Conservation (phyloP, 2,888 invertebrate genomes). For the Suillia variegata region DNA sequence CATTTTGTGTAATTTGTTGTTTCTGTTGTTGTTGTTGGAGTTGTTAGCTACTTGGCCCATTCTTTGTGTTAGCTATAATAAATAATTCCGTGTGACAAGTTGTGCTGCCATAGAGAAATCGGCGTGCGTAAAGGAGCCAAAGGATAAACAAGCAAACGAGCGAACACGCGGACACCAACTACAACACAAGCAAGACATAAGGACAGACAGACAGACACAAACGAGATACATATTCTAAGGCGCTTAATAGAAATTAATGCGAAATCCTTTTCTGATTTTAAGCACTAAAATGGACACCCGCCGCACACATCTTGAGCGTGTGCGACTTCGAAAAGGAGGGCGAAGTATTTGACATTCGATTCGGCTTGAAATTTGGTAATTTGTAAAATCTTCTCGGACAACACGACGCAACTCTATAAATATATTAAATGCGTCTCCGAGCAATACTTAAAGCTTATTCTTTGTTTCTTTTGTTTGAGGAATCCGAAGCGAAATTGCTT, state of each 20-base stretch:
- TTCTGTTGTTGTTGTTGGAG: no score
- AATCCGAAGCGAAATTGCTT: not conserved
- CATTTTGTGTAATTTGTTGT: slow-evolving; percentile 38
- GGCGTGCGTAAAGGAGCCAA: slow-evolving; percentile 10
- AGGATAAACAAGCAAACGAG: slow-evolving; percentile 5
- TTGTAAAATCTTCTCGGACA: slow-evolving; percentile 4
- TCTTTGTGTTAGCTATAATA: slow-evolving; percentile 43
- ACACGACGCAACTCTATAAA: no score
- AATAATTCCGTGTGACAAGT: slow-evolving; percentile 40
- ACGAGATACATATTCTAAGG: no score
- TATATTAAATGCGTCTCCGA: no score
- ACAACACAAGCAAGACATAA: no score
- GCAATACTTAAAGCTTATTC: no score
- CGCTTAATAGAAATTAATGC: slow-evolving; percentile 53
- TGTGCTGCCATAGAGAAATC: not conserved
- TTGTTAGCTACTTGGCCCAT: no score
- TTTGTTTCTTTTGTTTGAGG: no score
- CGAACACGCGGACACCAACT: no score
- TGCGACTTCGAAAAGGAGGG: not conserved
- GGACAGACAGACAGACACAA: no score
- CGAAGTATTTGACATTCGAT: slow-evolving; percentile 7
- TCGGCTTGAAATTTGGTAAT: slow-evolving; percentile 11
- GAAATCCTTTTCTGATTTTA: slow-evolving; percentile 44
- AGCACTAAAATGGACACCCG: no score
- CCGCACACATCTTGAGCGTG: slow-evolving; percentile 16